phyloP scores from a whole-genome alignment of 92 coral and sea anemone species.

The Bergia sp. region DNA sequence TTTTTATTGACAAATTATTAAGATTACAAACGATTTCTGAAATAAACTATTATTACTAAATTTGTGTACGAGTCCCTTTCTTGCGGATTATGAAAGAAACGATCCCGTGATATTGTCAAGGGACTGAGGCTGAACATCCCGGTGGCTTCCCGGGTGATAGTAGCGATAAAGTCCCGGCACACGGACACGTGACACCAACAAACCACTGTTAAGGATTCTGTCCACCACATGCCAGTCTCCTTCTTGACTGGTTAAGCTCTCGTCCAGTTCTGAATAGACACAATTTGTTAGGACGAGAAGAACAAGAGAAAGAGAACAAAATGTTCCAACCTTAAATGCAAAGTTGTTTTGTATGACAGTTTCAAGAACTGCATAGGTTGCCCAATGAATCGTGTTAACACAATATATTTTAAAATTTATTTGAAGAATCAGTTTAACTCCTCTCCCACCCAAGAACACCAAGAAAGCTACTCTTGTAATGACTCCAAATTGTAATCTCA shows the following conservation, averaged over 20 bases:
- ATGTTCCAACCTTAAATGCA: not conserved
- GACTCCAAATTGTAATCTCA: too few relatives aligned
- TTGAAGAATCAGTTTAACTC: too few relatives aligned
- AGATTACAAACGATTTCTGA: not conserved
- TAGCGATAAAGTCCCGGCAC: constrained; percentile 60
- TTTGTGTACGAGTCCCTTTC: not conserved
- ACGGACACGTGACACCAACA: constrained; percentile 55
- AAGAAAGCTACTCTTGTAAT: too few relatives aligned
- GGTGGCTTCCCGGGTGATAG: constrained; percentile 45
- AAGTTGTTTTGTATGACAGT: not conserved
- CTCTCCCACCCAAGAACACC: too few relatives aligned
- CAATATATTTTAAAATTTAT: not conserved
- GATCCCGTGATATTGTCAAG: constrained; percentile 34
- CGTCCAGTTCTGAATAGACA: constrained; percentile 67
- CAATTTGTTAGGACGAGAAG: too few relatives aligned
- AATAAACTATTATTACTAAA: too few relatives aligned
- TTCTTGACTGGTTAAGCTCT: constrained; percentile 36
- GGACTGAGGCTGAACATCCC: constrained; percentile 9
- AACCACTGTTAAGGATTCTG: constrained; percentile 49
- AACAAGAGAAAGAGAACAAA: not conserved
- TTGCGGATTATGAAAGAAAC: not conserved
- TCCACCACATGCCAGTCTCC: constrained; percentile 73
- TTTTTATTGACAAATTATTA: too few relatives aligned
- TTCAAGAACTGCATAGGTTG: not conserved
- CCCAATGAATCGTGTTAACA: not conserved